Base-by-base conservation (phyloP, 2,113 vertebrate species). In the Lampris incognitus region DNA sequence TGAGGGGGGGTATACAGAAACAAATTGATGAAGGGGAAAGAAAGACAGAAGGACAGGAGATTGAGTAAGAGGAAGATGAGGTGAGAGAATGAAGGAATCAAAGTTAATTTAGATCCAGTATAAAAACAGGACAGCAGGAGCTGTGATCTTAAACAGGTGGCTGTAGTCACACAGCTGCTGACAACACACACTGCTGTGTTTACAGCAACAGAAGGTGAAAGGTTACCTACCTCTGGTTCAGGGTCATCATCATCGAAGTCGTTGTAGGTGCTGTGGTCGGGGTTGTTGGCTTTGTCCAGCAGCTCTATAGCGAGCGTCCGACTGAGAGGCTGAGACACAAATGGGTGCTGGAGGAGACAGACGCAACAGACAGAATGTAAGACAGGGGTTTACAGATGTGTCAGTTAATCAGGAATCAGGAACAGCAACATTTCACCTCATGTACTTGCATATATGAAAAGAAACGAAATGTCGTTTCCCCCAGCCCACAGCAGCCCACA, bases 201-300 rank as follows among this genome's bases (percentile, higher is more conserved):
- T 13, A 50, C 38, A 52, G 9, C 42, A 6, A 38, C n/a, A 9
- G 38, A 66, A 66, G 66, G 71, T 75, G 65, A 49, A 77, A 74
- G 56, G 41, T 76, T 86, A 95, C 94, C 89, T 86, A 95, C 94
- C 89, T 95, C 89, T 83, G 98, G 98, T 89, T 99, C 98, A 46
- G 97, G 96, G 87, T 99, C 98, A 58, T 99, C 98, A 6, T 99
- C 98, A 40, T 99, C 98, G 72, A 97, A 95, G 90, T 99, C 97
- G 52, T 96, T 97, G 85, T 92, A 98, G 76, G 94, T 96, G 87
- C 94, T 96, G 94, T 98, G 97, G 93, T 99, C 97, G 7, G 98
- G 98, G 93, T 99, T 99, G 92, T 93, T 98, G 93, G 97, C 94
- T 92, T 98, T 98, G 93, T 99, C 98, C 88, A 99, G 66, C 38